Evolutionary conservation across 2,888 invertebrate species (phyloP), one percentile per base, ranked within the genome.

Genomic region (Drosophila fungiperda): DNA sequence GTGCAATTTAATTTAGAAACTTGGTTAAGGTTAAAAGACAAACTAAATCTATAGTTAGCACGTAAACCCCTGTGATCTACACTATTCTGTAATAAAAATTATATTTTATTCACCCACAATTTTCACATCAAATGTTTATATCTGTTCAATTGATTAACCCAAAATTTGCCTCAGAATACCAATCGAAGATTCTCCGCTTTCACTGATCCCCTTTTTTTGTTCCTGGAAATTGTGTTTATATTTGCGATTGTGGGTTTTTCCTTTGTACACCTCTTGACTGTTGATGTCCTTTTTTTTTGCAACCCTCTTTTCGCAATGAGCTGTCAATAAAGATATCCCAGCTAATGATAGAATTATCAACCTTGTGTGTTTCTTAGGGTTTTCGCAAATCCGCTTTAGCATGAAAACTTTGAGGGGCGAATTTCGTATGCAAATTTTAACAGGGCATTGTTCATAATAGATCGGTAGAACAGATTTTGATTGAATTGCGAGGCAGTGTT

Each of bases 331-430:
- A 15, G 23, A 45, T 45, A 45, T 45, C 45, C 8, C 45, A 45
- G 23, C 78, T 88, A 88, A 83, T 86, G 83, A 86, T 78, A 76
- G 74, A 60, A 88, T 86, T 83, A 86, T 83, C 84, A 85, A 83
- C 83, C 89, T 68, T 80, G 59, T 59, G 76, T 42, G 20, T 57
- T 15, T 40, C 29, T 52, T 12, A 50, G 29, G 11, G 23, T 49
- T 35, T 58, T 72, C n/a, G 57, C 63, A 72, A 78, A 74, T 59
- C 68, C 69, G 65, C 29, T 89, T 80, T 40, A 20, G 57, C 48
- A 73, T 79, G 68, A 72, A 78, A 75, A 75, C 65, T 76, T 49
- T 8, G 29, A 15, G 38, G 15, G 35, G 42, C 1, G 20, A 54
- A 58, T 66, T 54, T 61, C 53, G 48, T 62, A 78, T 81, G 82